Conservation (phyloP, 2,888 invertebrate species). For the Brachylomia viminalis region DNA sequence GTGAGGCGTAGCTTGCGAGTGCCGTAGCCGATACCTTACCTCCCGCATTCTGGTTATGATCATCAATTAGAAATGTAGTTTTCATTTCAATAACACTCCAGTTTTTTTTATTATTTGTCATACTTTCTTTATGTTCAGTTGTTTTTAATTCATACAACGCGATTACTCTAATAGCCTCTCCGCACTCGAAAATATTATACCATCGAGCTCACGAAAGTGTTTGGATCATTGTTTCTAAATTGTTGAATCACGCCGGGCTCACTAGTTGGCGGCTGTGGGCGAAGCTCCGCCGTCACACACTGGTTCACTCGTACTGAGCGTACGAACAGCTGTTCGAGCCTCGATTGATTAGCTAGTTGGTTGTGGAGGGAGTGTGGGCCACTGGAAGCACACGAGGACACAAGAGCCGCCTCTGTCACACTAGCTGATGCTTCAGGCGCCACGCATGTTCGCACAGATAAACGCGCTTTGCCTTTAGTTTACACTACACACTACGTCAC, state of each 20-base stretch:
- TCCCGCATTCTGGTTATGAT: conserved; percentile 91
- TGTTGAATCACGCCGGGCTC: conserved; percentile 71
- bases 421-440: conserved; percentile 69
- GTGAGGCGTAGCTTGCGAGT: conserved; percentile 92
- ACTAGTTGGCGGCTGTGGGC: conserved; percentile 58
- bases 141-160: conserved; percentile 87
- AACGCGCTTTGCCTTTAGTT: conserved; percentile 77
- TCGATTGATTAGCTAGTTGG: conserved; percentile 46
- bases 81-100: conserved; percentile 90
- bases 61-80: conserved; percentile 91
- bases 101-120: conserved; percentile 87
- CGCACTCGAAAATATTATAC: conserved; percentile 84
- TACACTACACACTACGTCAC: conserved; percentile 69
- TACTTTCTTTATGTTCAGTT: conserved; percentile 86
- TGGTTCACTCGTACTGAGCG: conserved; percentile 32
- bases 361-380: conserved; percentile 72
- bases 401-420: conserved; percentile 79
- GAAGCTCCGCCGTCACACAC: conserved; percentile 43
- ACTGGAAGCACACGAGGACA: conserved; percentile 89
- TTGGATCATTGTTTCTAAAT: conserved; percentile 78
- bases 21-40: conserved; percentile 91
- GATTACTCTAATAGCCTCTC: conserved; percentile 86
- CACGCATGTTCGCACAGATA: conserved; percentile 71
- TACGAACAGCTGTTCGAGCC: conserved; percentile 35
- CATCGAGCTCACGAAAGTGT: conserved; percentile 84